Evolutionary conservation across 2,113 vertebrate genomes (phyloP).

Genomic region (Callopanchax toddi): DNA sequence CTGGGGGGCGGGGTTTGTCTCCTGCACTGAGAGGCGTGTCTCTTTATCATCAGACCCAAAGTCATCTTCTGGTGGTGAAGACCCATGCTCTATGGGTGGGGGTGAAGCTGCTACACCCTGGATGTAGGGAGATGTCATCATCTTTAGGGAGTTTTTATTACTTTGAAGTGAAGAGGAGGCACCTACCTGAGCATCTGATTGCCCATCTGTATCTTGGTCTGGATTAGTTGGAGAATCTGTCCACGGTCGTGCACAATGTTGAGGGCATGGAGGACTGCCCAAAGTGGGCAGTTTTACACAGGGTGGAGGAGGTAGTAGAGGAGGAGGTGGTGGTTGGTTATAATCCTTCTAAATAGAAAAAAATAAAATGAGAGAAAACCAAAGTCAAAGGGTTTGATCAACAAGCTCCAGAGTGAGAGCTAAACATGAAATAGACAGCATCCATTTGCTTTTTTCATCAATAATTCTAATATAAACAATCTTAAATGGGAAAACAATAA

Average conservation of each 20-base stretch:
- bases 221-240: constrained; percentile 20
- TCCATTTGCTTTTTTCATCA: too few relatives aligned
- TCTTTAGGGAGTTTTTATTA: background rate
- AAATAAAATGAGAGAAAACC: background rate
- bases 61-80: background rate
- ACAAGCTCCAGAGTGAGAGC: too few relatives aligned
- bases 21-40: constrained; percentile 19
- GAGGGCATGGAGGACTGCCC: fast-evolving
- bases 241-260: constrained; percentile 42
- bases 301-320: background rate
- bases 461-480: too few relatives aligned
- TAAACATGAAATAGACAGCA: too few relatives aligned
- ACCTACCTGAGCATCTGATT: constrained; percentile 41
- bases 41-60: background rate
- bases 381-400: background rate
- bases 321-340: constrained; percentile 11
- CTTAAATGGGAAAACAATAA: too few relatives aligned
- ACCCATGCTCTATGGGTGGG: background rate
- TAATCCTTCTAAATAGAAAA: constrained; percentile 19
- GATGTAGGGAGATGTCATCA: background rate
- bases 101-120: background rate
- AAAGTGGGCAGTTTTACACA: fast-evolving
- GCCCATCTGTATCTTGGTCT: constrained; percentile 73
- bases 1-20: constrained; percentile 28
- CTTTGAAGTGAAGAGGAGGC: background rate